phyloP scores from a whole-genome alignment of 2,888 invertebrate genomes.

The Thecophora atra region DNA sequence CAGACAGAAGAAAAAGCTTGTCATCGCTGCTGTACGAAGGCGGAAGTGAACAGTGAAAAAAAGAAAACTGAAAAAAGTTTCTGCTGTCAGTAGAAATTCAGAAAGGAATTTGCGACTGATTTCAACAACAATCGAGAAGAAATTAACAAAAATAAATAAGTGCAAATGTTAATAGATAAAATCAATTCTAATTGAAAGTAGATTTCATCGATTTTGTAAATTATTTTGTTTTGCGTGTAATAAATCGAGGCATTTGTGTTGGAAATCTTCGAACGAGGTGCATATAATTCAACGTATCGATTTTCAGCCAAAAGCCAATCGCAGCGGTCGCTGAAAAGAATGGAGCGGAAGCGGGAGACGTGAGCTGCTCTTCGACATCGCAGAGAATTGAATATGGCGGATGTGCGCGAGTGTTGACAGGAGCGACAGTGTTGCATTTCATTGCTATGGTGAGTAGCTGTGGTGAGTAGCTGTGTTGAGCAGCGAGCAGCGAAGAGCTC shows the following conservation, averaged over 20 bases:
- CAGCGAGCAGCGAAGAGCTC: too few species aligned
- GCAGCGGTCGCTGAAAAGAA: not conserved
- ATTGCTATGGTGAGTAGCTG: too few species aligned
- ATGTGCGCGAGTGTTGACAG: slow-evolving; percentile 33
- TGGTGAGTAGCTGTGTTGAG: too few species aligned
- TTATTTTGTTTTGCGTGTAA: slow-evolving; percentile 15
- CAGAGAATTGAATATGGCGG: slow-evolving; percentile 35
- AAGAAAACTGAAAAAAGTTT: not conserved
- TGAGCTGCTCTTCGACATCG: not conserved
- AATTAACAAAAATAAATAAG: too few species aligned
- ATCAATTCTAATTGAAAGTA: not conserved
- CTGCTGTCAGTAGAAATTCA: slow-evolving; percentile 18
- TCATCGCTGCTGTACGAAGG: not conserved
- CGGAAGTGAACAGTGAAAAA: not conserved
- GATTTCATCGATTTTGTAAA: not conserved
- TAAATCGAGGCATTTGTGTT: slow-evolving; percentile 5
- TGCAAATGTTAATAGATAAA: not conserved
- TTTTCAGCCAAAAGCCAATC: slow-evolving; percentile 52
- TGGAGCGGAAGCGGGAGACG: slow-evolving; percentile 18
- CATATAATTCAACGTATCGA: slow-evolving; percentile 51
- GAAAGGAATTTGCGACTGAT: not conserved
- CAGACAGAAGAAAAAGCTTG: not conserved
- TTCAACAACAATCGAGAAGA: not conserved
- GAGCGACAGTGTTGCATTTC: slow-evolving; percentile 37
- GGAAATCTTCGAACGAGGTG: slow-evolving; percentile 18